Conservation (phyloP, 2,113 vertebrate genomes). For the Neolamprologus kungweensis region DNA sequence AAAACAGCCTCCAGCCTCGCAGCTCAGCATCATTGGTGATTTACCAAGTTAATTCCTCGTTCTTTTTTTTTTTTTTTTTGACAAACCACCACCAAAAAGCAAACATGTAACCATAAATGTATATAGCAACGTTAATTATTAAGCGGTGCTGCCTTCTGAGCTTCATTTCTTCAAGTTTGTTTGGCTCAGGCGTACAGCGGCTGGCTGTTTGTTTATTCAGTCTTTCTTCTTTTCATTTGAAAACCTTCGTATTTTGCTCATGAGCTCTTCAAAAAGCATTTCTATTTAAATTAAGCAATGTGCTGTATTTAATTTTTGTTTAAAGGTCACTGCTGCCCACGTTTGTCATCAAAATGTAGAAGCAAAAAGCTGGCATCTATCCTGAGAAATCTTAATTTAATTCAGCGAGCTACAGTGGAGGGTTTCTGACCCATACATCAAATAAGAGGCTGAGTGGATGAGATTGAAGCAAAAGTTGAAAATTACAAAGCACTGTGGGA, state of each 20-base stretch:
- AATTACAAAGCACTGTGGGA: background rate
- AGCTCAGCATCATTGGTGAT: background rate
- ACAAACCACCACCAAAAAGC: background rate
- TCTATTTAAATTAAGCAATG: background rate
- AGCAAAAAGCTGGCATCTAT: background rate
- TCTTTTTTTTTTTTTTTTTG: background rate
- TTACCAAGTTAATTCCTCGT: background rate
- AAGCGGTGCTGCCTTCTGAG: background rate
- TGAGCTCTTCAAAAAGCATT: background rate
- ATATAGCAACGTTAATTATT: background rate
- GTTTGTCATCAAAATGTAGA: background rate
- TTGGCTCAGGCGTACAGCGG: background rate
- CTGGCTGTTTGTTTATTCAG: background rate
- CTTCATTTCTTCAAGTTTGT: background rate
- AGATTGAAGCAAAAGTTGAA: background rate
- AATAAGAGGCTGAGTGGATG: background rate
- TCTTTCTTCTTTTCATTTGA: background rate
- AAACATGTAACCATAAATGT: background rate
- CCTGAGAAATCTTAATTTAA: background rate
- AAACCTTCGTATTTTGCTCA: background rate
- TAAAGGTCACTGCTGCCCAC: slow-evolving; percentile 11
- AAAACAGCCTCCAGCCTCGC: slow-evolving; percentile 11
- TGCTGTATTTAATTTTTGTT: background rate
- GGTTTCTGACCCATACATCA: background rate
- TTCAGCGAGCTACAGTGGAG: background rate